These are phyloP conservation scores for Himalopsyche tibetana DNA, from an alignment of 2,888 invertebrate species.

Conservation along the genomic window DNA sequence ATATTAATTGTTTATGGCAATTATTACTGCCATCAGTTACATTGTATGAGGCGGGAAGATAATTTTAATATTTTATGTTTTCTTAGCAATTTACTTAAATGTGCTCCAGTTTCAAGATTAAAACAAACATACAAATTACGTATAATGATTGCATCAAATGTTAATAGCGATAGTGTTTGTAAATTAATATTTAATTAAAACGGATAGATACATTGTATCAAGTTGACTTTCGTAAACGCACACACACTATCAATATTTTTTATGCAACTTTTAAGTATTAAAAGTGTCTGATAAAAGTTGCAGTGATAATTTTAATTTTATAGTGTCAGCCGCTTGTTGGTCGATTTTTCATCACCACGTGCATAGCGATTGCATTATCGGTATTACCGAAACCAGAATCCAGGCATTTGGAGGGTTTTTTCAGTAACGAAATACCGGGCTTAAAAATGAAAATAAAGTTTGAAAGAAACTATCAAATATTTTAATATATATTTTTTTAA, in stretches of 20 bases:
- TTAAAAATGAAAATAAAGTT: too few relatives aligned
- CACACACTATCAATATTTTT: background rate
- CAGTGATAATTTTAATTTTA: too few relatives aligned
- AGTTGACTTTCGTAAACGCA: background rate
- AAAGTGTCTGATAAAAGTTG: too few relatives aligned
- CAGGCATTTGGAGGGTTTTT: too few relatives aligned
- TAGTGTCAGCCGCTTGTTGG: too few relatives aligned
- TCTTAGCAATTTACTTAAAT: slow-evolving; percentile 5
- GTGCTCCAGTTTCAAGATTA: slow-evolving; percentile 39
- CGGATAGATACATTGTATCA: background rate
- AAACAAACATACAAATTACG: slow-evolving; percentile 36
- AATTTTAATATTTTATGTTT: slow-evolving; percentile 15
- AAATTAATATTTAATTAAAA: background rate
- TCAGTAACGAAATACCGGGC: too few relatives aligned
- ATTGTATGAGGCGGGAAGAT: background rate
- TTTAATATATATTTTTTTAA: too few relatives aligned
- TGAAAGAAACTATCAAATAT: too few relatives aligned
- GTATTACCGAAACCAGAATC: too few relatives aligned
- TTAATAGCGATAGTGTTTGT: background rate
- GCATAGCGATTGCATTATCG: too few relatives aligned
- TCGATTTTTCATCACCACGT: too few relatives aligned
- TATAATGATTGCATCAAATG: background rate
- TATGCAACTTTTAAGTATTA: too few relatives aligned
- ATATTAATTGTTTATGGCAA: slow-evolving; percentile 26
- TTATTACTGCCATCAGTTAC: slow-evolving; percentile 11